Evolutionary conservation across 2,113 vertebrate species (phyloP), one percentile per base, ranked within the genome.

Genomic region (Fukomys damarensis): DNA sequence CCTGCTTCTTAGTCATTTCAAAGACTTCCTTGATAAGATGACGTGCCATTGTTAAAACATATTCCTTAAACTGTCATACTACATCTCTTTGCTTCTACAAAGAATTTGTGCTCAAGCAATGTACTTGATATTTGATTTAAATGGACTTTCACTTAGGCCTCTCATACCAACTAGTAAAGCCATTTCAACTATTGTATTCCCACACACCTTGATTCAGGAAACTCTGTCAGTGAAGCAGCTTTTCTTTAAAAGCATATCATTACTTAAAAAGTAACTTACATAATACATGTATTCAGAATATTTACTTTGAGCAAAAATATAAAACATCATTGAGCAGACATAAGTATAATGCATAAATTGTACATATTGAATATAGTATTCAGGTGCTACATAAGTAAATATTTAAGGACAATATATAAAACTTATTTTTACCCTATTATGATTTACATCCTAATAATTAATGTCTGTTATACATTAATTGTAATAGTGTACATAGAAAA

Each of bases 1-100:
- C 66, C 54, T 94, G 87, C 52, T 96, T 97, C 87, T 97, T 96
- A 97, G 93, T 95, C 90, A 96, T 93, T 97, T 90, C 76, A 86
- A 85, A 97, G 95, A 94, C 84, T 80, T 83, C 22, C 63, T 12
- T 80, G 92, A 94, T 49, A 88, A 95, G 85, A 35, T 2, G 61
- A 92, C 81, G 86, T 68, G 61, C n/a, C 65, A 41, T 88, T 92
- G 84, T 95, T 96, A 96, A 93, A 95, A 92, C 35, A 72, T 30
- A 1, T 88, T 96, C 70, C 22, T 85, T 95, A 82, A 88, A 35
- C 59, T 96, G 92, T 92, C 43, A n/a, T 52, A 56, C 13, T 56
- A 11, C 43, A 74, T 58, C 20, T 92, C 46, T 95, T 89, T 61
- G 52, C 85, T 95, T 11, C 49, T 38, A 19, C 41, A 41, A 96